Conservation (phyloP, 2,113 vertebrate species). For the Naja naja region DNA sequence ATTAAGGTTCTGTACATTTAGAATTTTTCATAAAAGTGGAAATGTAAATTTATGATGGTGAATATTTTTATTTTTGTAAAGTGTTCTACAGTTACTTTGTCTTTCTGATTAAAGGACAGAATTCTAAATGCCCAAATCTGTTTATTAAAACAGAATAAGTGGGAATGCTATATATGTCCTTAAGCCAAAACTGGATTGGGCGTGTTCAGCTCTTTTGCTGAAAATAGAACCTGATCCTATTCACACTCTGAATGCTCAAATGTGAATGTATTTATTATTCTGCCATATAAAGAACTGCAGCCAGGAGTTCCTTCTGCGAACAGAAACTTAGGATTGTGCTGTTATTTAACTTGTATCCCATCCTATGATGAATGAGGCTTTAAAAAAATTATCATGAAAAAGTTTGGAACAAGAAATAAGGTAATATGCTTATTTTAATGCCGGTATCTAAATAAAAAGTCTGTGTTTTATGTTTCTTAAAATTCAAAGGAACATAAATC, state of each 20-base stretch:
- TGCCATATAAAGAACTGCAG: neutral
- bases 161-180: too few species aligned
- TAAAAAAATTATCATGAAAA: neutral
- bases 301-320: neutral
- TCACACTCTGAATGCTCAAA: neutral
- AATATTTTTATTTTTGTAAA: constrained; percentile 2
- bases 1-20: neutral
- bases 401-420: neutral
- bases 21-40: neutral
- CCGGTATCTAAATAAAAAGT: neutral
- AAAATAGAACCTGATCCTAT: too few species aligned
- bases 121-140: neutral
- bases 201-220: neutral
- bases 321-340: neutral
- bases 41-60: neutral
- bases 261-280: neutral
- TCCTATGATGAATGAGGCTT: neutral
- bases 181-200: neutral
- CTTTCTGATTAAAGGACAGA: neutral
- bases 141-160: neutral
- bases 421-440: neutral
- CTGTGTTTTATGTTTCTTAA: neutral
- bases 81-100: neutral
- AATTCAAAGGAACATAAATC: neutral
- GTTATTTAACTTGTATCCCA: neutral